Base-by-base conservation (phyloP, 2,888 invertebrate genomes). In the Machimus rusticus region DNA sequence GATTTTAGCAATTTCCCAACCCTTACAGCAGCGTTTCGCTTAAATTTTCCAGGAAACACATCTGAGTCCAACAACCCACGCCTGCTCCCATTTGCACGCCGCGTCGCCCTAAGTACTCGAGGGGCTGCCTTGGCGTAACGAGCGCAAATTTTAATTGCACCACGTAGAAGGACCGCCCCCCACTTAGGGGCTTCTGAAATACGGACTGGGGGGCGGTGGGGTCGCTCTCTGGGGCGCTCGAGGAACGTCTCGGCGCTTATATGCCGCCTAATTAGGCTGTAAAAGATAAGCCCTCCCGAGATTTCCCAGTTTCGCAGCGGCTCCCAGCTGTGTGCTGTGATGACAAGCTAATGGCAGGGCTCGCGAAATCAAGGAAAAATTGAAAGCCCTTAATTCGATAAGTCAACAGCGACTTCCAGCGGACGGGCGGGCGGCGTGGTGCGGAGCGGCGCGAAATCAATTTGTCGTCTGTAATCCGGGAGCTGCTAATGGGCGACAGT, bases 381-480 rank as follows among this genome's bases (percentile, higher is more conserved):
- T 57, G 82, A 82, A 82, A 82, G 82, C 82, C 57, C 37, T 82
- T 82, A 82, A 82, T 82, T 82, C 82, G 57, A 82, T 57, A 82
- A 82, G 82, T 82, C 82, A 82, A 82, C 82, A 82, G 37, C 16
- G 51, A 57, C 66, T 39, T 37, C 12, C 37, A 82, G 31, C 19
- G 9, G n/a, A n/a, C n/a, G n/a, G n/a, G n/a, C n/a, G n/a, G n/a
- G n/a, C n/a, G n/a, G n/a, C n/a, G n/a, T n/a, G n/a, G n/a, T n/a
- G 82, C 23, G 55, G 23, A 12, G 57, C 19, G 66, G 82, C 19
- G 57, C 34, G 19, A 66, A 76, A 88, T 88, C 88, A 84, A 86
- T 88, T 86, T 84, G 81, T 66, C 81, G 77, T 76, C 66, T 66
- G 77, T 77, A 88, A 88, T 87, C 84, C 86, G 57, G 86, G 82